Evolutionary conservation across 2,113 vertebrate species (phyloP), one percentile per base, ranked within the genome.

Genomic region (rat (Rattus norvegicus)): DNA sequence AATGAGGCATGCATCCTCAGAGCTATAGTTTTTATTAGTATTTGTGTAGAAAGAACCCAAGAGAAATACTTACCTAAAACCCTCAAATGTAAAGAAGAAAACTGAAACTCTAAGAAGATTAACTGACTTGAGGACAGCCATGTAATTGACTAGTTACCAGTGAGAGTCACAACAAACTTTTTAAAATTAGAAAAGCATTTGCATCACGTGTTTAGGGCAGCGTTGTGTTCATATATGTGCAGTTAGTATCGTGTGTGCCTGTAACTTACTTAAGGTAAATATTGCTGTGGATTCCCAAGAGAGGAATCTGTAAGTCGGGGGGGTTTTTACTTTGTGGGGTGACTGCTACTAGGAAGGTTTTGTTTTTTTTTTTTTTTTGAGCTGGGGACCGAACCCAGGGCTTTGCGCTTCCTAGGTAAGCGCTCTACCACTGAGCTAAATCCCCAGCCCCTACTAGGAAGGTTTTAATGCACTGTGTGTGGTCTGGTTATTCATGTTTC

Each of bases 401-500:
- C n/a, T n/a, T n/a, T n/a, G n/a, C n/a, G n/a, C n/a, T n/a, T n/a
- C n/a, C n/a, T n/a, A n/a, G n/a, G n/a, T n/a, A n/a, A n/a, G n/a
- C n/a, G n/a, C n/a, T n/a, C n/a, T n/a, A n/a, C n/a, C n/a, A n/a
- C n/a, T n/a, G n/a, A n/a, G n/a, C n/a, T n/a, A n/a, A n/a, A n/a
- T n/a, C n/a, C n/a, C n/a, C n/a, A n/a, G n/a, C n/a, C n/a, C n/a
- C 54, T 79, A 43, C 43, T 43, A 43, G 43, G 43, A 72, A 90
- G 36, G 75, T 17, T 80, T 54, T 3, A 54, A 0, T 52, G 77
- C 36, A 26, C 36, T 56, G 7, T 47, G 33, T 43, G 49, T 2
- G 67, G n/a, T 79, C 88, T 86, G n/a, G 24, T 63, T 89, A 14
- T 59, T 90, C 26, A 79, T 16, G 65, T 79, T 93, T 93, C 69